phyloP scores from a whole-genome alignment of 2,113 vertebrate genomes.

The Vombatus ursinus region DNA sequence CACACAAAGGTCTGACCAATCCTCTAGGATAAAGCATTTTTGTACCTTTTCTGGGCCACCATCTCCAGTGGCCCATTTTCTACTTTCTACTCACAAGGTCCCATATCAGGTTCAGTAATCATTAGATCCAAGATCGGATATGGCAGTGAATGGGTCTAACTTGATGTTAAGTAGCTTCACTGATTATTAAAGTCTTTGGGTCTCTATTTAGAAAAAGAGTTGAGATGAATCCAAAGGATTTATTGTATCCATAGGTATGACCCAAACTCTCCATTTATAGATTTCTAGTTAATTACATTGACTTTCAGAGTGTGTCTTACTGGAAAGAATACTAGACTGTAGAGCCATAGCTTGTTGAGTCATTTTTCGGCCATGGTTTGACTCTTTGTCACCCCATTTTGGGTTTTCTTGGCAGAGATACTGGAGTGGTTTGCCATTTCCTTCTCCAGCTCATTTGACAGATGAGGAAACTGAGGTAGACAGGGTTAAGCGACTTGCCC shows the following conservation, averaged over 20 bases:
- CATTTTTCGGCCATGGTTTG: not conserved
- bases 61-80: not conserved
- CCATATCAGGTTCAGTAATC: not conserved
- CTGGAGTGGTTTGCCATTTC: not conserved
- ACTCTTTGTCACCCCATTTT: not conserved
- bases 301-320: not conserved
- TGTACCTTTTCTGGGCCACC: not conserved
- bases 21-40: not conserved
- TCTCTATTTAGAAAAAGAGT: not conserved
- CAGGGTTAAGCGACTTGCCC: not conserved
- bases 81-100: not conserved
- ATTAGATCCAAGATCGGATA: not conserved
- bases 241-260: too few species aligned
- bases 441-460: not conserved
- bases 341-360: not conserved
- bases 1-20: slow-evolving; percentile 6
- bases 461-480: not conserved
- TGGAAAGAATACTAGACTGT: not conserved
- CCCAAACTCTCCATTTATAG: not conserved
- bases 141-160: not conserved
- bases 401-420: not conserved
- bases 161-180: fast-evolving
- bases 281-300: not conserved
- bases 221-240: not conserved
- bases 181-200: not conserved